phyloP scores from a whole-genome alignment of 2,113 vertebrate species.

The Numida meleagris region DNA sequence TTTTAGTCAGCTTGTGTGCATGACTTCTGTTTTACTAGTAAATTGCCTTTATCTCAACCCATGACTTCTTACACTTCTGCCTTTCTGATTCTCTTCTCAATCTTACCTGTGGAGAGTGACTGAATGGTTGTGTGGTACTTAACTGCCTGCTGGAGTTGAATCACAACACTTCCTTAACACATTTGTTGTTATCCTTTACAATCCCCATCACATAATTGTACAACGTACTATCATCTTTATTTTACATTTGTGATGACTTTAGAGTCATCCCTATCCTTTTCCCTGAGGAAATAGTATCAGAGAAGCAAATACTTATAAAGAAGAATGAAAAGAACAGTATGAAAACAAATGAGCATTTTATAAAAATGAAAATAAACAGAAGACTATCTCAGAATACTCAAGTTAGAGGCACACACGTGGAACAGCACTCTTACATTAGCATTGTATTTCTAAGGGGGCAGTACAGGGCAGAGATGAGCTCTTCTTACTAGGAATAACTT shows the following conservation, averaged over 20 bases:
- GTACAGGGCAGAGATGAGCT: not conserved
- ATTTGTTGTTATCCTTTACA: not conserved
- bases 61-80: not conserved
- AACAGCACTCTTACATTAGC: not conserved
- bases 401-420: not conserved
- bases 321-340: not conserved
- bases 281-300: not conserved
- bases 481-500: conserved; percentile 39
- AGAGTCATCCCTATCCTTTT: not conserved
- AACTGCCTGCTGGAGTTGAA: not conserved
- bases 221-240: not conserved
- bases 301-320: not conserved
- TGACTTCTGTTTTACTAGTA: not conserved
- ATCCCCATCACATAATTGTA: not conserved
- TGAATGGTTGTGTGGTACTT: not conserved
- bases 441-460: conserved; percentile 31
- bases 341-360: not conserved
- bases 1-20: not conserved
- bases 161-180: not conserved
- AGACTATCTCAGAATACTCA: not conserved
- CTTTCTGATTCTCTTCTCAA: not conserved
- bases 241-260: not conserved
- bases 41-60: not conserved
- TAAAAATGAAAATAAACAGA: not conserved
- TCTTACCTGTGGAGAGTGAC: not conserved